Conservation (phyloP, 2,797 vertebrate genomes). For the Tragopan temminckii region DNA sequence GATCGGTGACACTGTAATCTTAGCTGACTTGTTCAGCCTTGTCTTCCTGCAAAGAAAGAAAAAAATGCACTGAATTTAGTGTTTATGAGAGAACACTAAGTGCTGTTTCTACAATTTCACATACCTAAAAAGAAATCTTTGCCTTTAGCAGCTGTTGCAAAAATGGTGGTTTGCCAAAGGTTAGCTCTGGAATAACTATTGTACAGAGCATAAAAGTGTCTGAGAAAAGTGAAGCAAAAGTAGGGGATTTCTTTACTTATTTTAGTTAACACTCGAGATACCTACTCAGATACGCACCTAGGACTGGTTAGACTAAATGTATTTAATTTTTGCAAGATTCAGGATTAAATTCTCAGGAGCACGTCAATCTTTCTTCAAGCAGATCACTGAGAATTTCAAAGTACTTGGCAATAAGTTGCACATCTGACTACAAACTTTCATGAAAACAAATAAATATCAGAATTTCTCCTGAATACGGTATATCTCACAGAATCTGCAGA, state of each 20-base stretch:
- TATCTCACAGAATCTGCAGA: not conserved
- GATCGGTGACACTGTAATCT: not conserved
- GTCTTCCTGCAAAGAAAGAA: not conserved
- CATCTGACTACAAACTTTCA: not conserved
- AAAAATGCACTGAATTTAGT: not conserved
- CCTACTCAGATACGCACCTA: not conserved
- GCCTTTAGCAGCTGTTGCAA: not conserved
- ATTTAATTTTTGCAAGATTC: not conserved
- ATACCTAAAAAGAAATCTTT: not conserved
- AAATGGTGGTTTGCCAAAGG: not conserved
- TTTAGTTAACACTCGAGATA: not conserved
- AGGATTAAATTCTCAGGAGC: not conserved
- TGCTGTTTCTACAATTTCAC: not conserved
- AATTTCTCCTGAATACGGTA: not conserved
- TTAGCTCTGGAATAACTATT: not conserved
- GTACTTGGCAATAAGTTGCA: not conserved
- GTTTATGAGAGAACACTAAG: not conserved
- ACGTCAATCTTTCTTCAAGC: not conserved
- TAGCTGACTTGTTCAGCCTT: not conserved
- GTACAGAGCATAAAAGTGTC: not conserved
- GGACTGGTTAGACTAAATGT: accelerated
- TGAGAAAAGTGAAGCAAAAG: not conserved
- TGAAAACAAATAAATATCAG: not conserved
- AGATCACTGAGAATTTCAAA: not conserved
- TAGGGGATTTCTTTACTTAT: not conserved